Evolutionary conservation across 1,140 invertebrate genomes (phyloP), one percentile per base, ranked within the genome.

Genomic region (Macrotrachela quadricornifera): DNA sequence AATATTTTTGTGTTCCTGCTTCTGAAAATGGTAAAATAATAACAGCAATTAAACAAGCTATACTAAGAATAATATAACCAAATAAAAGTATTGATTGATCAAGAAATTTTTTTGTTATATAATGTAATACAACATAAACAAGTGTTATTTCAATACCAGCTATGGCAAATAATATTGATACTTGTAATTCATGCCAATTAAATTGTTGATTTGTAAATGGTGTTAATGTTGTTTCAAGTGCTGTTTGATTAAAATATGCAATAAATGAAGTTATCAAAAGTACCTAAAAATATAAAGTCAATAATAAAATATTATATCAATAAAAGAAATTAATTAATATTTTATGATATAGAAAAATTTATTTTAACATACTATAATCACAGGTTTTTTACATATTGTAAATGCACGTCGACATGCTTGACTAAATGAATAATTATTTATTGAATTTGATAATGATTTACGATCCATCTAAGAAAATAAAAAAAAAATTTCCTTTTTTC

Each of bases 191-290:
- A 37, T 30, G 16, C 53, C 53, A 54, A 30, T 37, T 30, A 12
- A 54, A 54, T 44, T 49, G 42, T 16, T 46, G 30, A 14, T 54
- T 46, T 36, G 53, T 54, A n/a, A 54, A 48, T 30, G 53, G 53
- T 15, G 37, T 49, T 14, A 54, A 39, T 39, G 48, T 49, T 46
- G 53, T 54, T 45, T 60, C 59, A 21, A 61, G 43, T 13, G 51
- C 51, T 17, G 59, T 61, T 47, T 60, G 59, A 39, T 56, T 46
- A 51, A 60, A 60, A 44, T 55, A 60, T 15, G 57, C 54, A 49
- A 60, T 58, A 49, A 60, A 61, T 48, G 56, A 45, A 44, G 59
- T 30, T 16, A 45, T 49, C 10, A 60, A 40, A 16, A 60, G 40
- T n/a, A 57, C 56, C 21, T 30, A 30, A 30, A 30, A 30, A n/a